Conservation (phyloP, 2,888 invertebrate genomes). For the Zaprionus obscuricornis region DNA sequence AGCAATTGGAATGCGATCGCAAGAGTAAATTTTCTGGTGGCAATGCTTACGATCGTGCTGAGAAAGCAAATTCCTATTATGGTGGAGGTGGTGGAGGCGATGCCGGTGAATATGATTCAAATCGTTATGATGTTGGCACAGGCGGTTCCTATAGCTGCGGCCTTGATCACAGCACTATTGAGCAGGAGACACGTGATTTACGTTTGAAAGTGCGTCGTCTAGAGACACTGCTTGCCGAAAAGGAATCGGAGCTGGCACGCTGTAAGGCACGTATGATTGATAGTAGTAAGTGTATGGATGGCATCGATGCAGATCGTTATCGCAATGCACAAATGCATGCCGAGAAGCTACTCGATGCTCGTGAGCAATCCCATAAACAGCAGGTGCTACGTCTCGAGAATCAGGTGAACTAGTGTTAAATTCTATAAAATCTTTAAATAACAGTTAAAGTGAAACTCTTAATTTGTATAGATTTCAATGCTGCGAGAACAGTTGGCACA, state of each 20-base stretch:
- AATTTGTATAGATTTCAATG: conserved; percentile 87
- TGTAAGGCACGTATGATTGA: conserved; percentile 84
- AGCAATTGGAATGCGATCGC: conserved; percentile 91
- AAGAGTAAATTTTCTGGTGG: conserved; percentile 84
- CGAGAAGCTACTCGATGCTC: conserved; percentile 92
- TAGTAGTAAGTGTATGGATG: conserved; percentile 83
- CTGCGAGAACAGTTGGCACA: conserved; percentile 92
- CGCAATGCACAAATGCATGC: conserved; percentile 95
- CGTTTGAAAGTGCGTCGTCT: conserved; percentile 91
- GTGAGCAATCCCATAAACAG: conserved; percentile 94
- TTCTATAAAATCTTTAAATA: too few species aligned
- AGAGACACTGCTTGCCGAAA: conserved; percentile 89
- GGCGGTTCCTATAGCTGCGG: conserved; percentile 81
- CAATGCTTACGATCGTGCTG: conserved; percentile 80
- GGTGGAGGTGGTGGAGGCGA: too few species aligned
- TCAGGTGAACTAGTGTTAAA: too few species aligned
- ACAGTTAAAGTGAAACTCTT: too few species aligned
- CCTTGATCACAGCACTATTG: conserved; percentile 85
- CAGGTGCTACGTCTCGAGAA: conserved; percentile 94
- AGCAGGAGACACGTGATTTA: conserved; percentile 94
- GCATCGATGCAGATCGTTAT: conserved; percentile 91
- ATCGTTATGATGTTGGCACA: conserved; percentile 81
- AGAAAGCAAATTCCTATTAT: conserved; percentile 72
- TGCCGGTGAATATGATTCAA: conserved; percentile 81
- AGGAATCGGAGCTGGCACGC: conserved; percentile 90